A percentile compares a stretch with the other conserved stretches of the same genome.
Evolutionary conservation across 2,888 invertebrate genomes (phyloP).

Genomic region (Synergus japonicus): DNA sequence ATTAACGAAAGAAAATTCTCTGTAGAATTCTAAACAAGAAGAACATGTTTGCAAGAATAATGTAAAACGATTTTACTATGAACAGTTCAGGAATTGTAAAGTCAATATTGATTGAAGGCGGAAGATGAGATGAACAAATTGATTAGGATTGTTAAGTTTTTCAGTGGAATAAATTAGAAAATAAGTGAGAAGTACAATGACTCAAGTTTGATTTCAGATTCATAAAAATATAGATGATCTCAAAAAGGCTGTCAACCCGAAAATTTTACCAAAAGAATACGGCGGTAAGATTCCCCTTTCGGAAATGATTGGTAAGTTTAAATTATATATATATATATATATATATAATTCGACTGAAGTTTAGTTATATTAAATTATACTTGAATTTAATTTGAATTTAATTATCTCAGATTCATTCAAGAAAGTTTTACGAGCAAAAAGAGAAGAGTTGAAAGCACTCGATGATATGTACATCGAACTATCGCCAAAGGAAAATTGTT

Average conservation of each 20-base stretch:
- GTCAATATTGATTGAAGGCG: conserved; percentile 10
- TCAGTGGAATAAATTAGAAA: not conserved
- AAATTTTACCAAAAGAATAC: conserved; percentile 91
- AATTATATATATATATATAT: not conserved
- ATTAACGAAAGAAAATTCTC: not conserved
- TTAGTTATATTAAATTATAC: not conserved
- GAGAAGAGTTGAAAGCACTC: conserved; percentile 83
- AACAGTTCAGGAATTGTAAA: not conserved
- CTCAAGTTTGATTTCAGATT: conserved; percentile 79
- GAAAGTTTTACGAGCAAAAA: conserved; percentile 81
- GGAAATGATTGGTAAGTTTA: conserved; percentile 85
- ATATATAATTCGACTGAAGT: conserved; percentile 2
- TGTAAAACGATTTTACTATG: not conserved
- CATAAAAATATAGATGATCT: conserved; percentile 87
- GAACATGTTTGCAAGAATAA: not conserved
- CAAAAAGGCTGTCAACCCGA: conserved; percentile 84
- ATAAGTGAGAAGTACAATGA: not conserved
- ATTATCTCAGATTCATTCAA: conserved; percentile 79
- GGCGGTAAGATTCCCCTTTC: conserved; percentile 89
- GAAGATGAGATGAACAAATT: not conserved
- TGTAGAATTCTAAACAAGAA: not conserved
- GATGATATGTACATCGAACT: conserved; percentile 88
- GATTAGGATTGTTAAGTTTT: not conserved
- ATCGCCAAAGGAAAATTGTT: conserved; percentile 78
- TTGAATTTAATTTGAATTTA: not conserved